Evolutionary conservation across 2,888 invertebrate genomes (phyloP).

Genomic region (Clusia tigrina): DNA sequence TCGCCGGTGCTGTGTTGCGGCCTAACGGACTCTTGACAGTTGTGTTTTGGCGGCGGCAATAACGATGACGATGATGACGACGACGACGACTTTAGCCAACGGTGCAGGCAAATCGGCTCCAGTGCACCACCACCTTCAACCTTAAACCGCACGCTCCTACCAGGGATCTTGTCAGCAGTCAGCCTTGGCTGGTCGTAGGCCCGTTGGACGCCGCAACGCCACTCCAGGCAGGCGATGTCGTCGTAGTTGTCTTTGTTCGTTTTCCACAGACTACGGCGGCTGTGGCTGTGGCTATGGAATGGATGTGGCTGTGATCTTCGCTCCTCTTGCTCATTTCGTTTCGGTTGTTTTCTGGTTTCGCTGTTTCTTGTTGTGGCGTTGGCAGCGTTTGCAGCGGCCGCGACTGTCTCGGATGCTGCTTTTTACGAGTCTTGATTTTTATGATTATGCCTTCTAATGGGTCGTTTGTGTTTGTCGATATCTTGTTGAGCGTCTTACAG

Average conservation of each 20-base stretch:
- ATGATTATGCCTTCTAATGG: slow-evolving; percentile 58
- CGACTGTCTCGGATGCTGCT: slow-evolving; percentile 37
- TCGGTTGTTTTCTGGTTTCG: slow-evolving; percentile 15
- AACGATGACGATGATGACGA: neutral
- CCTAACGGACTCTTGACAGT: slow-evolving; percentile 12
- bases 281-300: neutral
- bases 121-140: too few relatives aligned
- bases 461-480: slow-evolving; percentile 46
- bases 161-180: slow-evolving; percentile 22
- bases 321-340: neutral
- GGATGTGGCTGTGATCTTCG: neutral
- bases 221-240: neutral
- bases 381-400: too few relatives aligned
- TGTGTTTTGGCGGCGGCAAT: neutral
- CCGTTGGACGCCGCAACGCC: neutral
- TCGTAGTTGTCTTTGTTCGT: neutral
- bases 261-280: neutral
- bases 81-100: neutral
- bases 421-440: slow-evolving; percentile 58
- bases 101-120: too few relatives aligned
- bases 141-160: too few relatives aligned
- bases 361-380: neutral
- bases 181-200: neutral
- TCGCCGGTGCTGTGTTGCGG: slow-evolving; percentile 6
- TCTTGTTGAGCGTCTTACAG: neutral